Evolutionary conservation across 2,888 invertebrate species (phyloP).

Genomic region (Ernsta delagoae): DNA sequence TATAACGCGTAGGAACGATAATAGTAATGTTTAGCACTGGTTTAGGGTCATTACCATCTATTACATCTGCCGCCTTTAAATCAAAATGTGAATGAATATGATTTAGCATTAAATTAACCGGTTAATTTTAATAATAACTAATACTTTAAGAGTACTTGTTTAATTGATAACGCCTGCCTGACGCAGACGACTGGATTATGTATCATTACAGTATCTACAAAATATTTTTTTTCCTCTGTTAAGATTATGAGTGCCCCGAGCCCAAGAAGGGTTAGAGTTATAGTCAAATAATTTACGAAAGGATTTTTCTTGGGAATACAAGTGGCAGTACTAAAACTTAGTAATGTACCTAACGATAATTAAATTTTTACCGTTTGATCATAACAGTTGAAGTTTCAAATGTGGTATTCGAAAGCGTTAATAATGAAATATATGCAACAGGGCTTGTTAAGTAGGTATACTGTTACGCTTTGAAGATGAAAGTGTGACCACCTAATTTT

Average conservation of each 20-base stretch:
- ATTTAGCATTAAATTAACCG: constrained; percentile 21
- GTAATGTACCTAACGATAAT: too few species aligned
- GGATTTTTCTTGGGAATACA: too few species aligned
- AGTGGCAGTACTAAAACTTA: too few species aligned
- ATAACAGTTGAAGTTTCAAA: background rate
- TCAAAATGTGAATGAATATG: constrained; percentile 21
- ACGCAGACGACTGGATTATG: too few species aligned
- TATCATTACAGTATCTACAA: too few species aligned
- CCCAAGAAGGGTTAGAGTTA: too few species aligned
- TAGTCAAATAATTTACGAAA: too few species aligned
- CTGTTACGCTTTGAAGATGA: constrained; percentile 1
- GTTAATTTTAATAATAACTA: too few species aligned
- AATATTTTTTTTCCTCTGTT: too few species aligned
- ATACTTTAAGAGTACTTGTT: background rate
- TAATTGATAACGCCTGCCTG: too few species aligned
- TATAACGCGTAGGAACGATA: constrained; percentile 35
- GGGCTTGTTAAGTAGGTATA: background rate
- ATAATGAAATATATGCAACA: constrained; percentile 11
- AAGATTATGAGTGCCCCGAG: too few species aligned
- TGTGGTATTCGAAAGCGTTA: constrained; percentile 16
- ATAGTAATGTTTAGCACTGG: constrained; percentile 34
- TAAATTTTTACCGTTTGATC: too few species aligned
- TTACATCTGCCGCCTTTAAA: constrained; percentile 29
- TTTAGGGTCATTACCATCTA: constrained; percentile 36
- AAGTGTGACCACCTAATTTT: constrained; percentile 5